A percentile compares a stretch with the other conserved stretches of the same genome.
These are phyloP conservation scores for Nanger granti DNA, from an alignment of 2,113 vertebrate species.

Conservation along the genomic window DNA sequence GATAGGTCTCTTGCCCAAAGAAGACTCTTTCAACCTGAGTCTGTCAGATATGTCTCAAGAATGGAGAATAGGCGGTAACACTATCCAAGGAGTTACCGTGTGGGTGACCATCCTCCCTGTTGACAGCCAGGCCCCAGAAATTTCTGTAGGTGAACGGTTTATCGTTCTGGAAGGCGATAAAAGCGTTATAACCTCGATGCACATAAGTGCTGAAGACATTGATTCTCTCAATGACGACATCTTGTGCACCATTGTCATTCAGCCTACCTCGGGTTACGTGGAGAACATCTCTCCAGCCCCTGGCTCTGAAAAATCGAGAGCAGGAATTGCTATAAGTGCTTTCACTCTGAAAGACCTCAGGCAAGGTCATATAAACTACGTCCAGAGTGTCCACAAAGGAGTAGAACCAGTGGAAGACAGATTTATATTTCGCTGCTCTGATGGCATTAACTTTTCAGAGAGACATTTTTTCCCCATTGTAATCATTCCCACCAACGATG, in stretches of 20 bases:
- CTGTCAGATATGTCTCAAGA: slow-evolving; percentile 90
- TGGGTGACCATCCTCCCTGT: slow-evolving; percentile 93
- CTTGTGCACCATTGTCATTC: slow-evolving; percentile 92
- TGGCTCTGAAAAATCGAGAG: slow-evolving; percentile 95
- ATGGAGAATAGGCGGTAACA: slow-evolving; percentile 87
- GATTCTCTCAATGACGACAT: slow-evolving; percentile 91
- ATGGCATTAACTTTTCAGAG: slow-evolving; percentile 94
- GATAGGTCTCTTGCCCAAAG: slow-evolving; percentile 86
- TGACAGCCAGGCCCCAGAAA: slow-evolving; percentile 89
- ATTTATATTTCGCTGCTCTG: slow-evolving; percentile 93
- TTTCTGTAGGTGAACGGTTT: slow-evolving; percentile 85
- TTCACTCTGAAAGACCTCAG: slow-evolving; percentile 93
- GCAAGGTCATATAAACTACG: slow-evolving; percentile 90
- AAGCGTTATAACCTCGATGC: slow-evolving; percentile 79
- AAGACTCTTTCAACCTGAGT: slow-evolving; percentile 91
- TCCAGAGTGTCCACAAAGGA: slow-evolving; percentile 94
- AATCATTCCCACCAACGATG: slow-evolving; percentile 90
- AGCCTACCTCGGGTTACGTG: slow-evolving; percentile 90
- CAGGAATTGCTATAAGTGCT: slow-evolving; percentile 91
- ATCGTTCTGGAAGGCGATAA: slow-evolving; percentile 88
- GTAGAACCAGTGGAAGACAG: slow-evolving; percentile 94
- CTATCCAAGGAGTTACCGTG: slow-evolving; percentile 87
- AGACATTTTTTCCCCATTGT: slow-evolving; percentile 89
- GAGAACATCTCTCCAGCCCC: slow-evolving; percentile 96
- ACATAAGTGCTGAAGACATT: slow-evolving; percentile 85